These are phyloP conservation scores for Volucella inanis DNA, from an alignment of 2,888 invertebrate genomes.

Conservation along the genomic window DNA sequence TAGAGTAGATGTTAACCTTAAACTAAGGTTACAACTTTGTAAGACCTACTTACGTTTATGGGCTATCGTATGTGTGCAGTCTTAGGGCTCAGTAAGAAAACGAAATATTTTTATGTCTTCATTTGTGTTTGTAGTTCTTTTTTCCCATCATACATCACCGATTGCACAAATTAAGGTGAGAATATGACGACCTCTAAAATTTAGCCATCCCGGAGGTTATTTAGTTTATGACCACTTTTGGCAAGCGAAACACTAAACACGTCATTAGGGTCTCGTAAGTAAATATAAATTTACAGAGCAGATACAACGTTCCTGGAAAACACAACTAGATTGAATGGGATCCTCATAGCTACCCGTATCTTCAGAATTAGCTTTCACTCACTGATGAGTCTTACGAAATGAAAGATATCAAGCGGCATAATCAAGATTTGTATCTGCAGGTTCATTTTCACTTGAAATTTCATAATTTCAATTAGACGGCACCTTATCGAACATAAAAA, in stretches of 20 bases:
- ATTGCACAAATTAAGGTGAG: constrained; percentile 36
- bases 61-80: too few relatives aligned
- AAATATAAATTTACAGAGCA: constrained; percentile 27
- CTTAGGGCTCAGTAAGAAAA: too few relatives aligned
- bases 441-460: constrained; percentile 18
- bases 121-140: constrained; percentile 58
- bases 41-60: too few relatives aligned
- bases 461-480: constrained; percentile 17
- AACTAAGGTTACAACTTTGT: too few relatives aligned
- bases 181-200: constrained; percentile 37
- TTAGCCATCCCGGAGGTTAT: constrained; percentile 53
- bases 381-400: constrained; percentile 16
- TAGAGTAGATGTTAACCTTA: too few relatives aligned
- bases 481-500: background rate
- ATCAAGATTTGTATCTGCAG: background rate
- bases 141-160: constrained; percentile 37
- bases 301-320: constrained; percentile 48
- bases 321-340: constrained; percentile 7
- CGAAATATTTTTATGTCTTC: constrained; percentile 52
- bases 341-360: constrained; percentile 25
- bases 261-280: constrained; percentile 44
- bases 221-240: constrained; percentile 53
- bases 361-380: constrained; percentile 33
- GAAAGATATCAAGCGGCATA: background rate
- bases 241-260: constrained; percentile 35